A percentile compares a stretch with the other conserved stretches of the same genome.
Evolutionary conservation across 2,888 invertebrate genomes (phyloP).

Genomic region (Heterodera filipjevi): DNA sequence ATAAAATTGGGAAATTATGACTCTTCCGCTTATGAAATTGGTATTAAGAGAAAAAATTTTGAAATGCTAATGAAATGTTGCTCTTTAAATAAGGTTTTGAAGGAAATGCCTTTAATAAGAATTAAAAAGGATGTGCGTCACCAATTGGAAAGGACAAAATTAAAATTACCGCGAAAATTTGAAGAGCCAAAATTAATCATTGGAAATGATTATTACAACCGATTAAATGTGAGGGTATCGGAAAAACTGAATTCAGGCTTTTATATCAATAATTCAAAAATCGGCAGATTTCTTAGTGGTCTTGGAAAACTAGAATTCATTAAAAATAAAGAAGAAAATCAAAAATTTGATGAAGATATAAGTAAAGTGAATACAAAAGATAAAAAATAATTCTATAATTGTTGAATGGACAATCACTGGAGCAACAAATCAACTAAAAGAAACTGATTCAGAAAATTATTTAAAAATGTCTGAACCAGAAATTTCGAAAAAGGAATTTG

Average conservation of each 20-base stretch:
- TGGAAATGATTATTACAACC: slow-evolving; percentile 19
- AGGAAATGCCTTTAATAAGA: neutral
- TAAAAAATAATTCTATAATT: neutral
- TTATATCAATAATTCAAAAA: neutral
- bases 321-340: neutral
- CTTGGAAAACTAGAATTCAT: slow-evolving; percentile 12
- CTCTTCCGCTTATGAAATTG: neutral
- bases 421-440: neutral
- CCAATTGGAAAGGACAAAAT: neutral
- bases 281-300: neutral
- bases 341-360: neutral
- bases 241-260: neutral
- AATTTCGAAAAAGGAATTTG: neutral
- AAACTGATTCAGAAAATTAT: neutral
- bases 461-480: neutral
- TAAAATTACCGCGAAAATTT: neutral
- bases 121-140: neutral
- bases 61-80: neutral
- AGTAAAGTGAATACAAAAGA: neutral
- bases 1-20: neutral
- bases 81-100: neutral
- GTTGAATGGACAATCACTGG: neutral
- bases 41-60: neutral
- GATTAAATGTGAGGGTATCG: neutral
- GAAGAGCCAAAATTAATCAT: neutral